Percentiles rank a stretch among this genome's conserved stretches.
Evolutionary conservation across 2,113 vertebrate species (phyloP).

Genomic region (Peromyscus californicus): DNA sequence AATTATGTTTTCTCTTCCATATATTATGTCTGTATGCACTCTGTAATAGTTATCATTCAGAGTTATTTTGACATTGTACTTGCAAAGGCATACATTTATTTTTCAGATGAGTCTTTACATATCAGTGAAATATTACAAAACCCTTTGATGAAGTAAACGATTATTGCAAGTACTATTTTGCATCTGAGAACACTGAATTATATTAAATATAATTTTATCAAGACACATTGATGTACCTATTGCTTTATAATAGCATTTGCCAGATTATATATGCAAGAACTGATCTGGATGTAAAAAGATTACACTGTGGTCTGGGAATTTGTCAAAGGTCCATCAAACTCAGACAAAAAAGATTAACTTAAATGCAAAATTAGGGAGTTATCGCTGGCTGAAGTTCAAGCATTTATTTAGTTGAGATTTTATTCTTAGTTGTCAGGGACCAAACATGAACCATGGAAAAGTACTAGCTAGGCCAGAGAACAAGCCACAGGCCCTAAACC

Average conservation of each 20-base stretch:
- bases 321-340: background rate
- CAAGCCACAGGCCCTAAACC: too few species aligned
- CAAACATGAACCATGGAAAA: too few species aligned
- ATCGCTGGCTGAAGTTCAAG: background rate
- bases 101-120: background rate
- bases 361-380: background rate
- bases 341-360: background rate
- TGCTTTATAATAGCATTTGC: background rate
- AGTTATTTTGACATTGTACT: background rate
- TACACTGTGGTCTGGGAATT: background rate
- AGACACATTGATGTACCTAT: background rate
- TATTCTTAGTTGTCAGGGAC: too few species aligned
- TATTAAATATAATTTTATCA: background rate
- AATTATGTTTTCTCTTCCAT: background rate
- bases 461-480: too few species aligned
- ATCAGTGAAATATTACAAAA: background rate
- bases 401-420: background rate
- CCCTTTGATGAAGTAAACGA: background rate
- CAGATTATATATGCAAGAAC: background rate
- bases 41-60: background rate
- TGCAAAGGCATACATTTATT: background rate
- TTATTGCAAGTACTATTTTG: background rate
- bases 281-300: background rate
- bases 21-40: background rate
- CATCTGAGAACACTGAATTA: background rate